Evolutionary conservation across 2,113 vertebrate species (phyloP), one percentile per base, ranked within the genome.

Genomic region (Hystrix cristata): DNA sequence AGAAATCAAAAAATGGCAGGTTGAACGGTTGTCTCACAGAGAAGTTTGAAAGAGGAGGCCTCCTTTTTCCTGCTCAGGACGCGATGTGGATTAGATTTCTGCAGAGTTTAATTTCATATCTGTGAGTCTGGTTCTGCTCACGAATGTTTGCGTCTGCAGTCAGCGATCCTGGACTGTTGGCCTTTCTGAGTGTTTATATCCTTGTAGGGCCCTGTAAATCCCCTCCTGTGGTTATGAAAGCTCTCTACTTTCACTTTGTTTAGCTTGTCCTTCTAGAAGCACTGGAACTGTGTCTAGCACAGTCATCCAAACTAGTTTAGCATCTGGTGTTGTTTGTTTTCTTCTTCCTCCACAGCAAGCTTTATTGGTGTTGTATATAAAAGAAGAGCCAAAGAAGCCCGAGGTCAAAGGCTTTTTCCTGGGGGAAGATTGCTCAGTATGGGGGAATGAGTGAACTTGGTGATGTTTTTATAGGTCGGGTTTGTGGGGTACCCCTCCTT

Each of bases 231-330:
- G 13, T 72, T 34, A 6, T 29, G 23, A 57, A 71, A 27, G 4
- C n/a, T 5, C 5, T 38, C 43, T 34, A 10, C 59, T 69, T 85
- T 78, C 14, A 1, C 74, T 12, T 7, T 46, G 43, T 69, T 53
- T 57, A 1, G 21, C 43, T 55, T 53, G 46, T 90, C 13, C 53
- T 84, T 62, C 72, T 10, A 31, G 69, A 0, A 2, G 31, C 9
- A 0, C 3, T 34, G 14, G 1, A 51, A 46, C 6, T 11, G 0
- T 5, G 21, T 43, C 46, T 18, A 23, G 15, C 25, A 25, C 10
- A 29, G 60, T 46, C 57, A 2, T n/a, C 7, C 7, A 64, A 69
- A 11, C 12, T 38, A 4, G 38, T 46, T 87, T 65, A 87, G n/a
- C 46, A 5, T 29, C 51, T 69, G 55, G 27, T 2, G 0, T 34